Evolutionary conservation across 2,113 vertebrate species (phyloP), one percentile per base, ranked within the genome.

Genomic region (Choloepus hoffmanni): DNA sequence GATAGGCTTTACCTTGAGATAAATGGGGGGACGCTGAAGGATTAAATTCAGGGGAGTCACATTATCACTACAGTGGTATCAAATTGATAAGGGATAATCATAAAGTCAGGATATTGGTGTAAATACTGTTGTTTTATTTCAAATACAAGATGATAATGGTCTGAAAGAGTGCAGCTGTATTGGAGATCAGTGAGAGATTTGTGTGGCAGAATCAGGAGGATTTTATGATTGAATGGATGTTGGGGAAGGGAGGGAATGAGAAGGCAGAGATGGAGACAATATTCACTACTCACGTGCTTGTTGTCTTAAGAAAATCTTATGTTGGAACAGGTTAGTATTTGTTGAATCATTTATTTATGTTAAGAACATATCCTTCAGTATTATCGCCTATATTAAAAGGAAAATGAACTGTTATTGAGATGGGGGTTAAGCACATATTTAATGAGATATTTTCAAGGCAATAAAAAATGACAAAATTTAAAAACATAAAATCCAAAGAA

Each of bases 371-470:
- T 68, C 15, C 5, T 85, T 93, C 23, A 84, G 36, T 85, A 28
- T 74, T 18, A 36, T 58, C 85, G 3, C 30, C 92, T 73, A 26
- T 53, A 45, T n/a, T 45, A 36, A 58, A 9, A 81, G 3, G 14
- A 88, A 91, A 93, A 67, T n/a, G 3, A 94, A 58, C 4, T 53
- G 11, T 68, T 60, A 30, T 40, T 55, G 53, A 55, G 1, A 45
- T 72, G 50, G 24, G 5, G 62, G 7, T 60, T 60, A 72, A 16
- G 26, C 19, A 89, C 3, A 28, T 70, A 40, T 40, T 89, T 81
- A 72, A 77, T 81, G 53, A 5, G 84, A 89, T 85, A 8, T 85
- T 77, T 81, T 76, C 21, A 95, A 81, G 36, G 58, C 63, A 95
- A 89, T 89, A 2, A 76, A 78, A 81, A 65, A 92, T 65, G 26